These are phyloP conservation scores for Drosophila trichaetosa DNA, from an alignment of 2,888 invertebrate species.

Conservation along the genomic window DNA sequence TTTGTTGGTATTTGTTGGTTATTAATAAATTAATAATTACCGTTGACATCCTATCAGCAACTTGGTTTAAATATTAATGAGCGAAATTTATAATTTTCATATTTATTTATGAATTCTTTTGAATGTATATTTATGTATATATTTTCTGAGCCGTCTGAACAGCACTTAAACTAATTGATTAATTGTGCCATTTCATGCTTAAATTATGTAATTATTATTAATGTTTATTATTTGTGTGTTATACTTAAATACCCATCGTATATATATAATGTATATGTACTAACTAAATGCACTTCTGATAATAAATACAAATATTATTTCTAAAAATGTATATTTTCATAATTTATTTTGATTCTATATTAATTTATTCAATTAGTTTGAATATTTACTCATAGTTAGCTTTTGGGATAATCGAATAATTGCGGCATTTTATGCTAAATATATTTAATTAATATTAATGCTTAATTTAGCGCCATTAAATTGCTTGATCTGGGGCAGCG, in stretches of 20 bases:
- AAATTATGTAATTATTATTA: neutral
- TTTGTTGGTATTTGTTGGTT: neutral
- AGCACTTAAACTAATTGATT: neutral
- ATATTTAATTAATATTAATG: conserved; percentile 16
- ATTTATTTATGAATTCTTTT: neutral
- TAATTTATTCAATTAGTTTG: neutral
- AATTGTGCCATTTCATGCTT: neutral
- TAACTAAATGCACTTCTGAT: neutral
- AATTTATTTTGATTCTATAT: neutral
- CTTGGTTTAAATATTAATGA: neutral
- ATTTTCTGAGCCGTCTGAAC: neutral
- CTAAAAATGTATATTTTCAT: neutral
- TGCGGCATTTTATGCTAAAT: conserved; percentile 1
- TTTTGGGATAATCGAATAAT: conserved; percentile 27
- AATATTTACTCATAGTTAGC: conserved; percentile 6
- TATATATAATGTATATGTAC: too few species aligned
- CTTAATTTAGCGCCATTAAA: conserved; percentile 22
- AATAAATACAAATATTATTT: neutral
- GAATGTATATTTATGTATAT: neutral
- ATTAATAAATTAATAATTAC: neutral
- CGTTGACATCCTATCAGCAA: neutral
- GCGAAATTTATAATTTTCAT: neutral
- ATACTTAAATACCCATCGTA: neutral
- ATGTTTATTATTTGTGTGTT: neutral
- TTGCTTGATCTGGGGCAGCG: conserved; percentile 28